Base-by-base conservation (phyloP, 2,888 invertebrate genomes). In the Lasius platythorax region DNA sequence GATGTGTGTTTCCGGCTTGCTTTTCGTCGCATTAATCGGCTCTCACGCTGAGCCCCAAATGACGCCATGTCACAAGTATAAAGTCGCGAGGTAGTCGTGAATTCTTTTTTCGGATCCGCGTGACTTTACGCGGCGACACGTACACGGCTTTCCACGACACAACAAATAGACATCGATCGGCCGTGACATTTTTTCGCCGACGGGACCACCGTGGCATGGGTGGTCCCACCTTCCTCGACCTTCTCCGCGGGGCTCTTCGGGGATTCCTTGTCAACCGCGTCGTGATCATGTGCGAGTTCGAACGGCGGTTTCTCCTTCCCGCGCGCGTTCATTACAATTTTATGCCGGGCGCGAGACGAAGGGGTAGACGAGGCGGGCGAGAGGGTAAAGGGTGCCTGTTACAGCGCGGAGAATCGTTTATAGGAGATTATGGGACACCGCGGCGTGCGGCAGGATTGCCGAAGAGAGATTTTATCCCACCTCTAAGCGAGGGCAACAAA, bases 401-500 rank as follows among this genome's bases (percentile, higher is more conserved):
- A 88, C 87, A 84, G 82, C 70, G 79, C 53, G 78, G 46, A 30
- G 88, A 84, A 84, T 87, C 89, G 90, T 91, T 91, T 88, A 89
- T 87, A 88, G 87, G 87, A 89, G 91, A 91, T 92, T 91, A 93
- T 89, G 91, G 88, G 89, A 89, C 87, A 87, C 83, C 87, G 86
- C 82, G 83, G 81, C 74, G 88, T 61, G 86, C 82, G 84, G 73
- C 82, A 83, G 92, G 92, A 88, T 91, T 91, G 89, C 63, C 66
- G 72, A 90, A 91, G 79, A 81, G 93, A 81, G 93, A 93, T 94
- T 93, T 93, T 91, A 93, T 93, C 93, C 90, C 82, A 58, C 82
- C 82, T 82, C 87, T 89, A 90, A 91, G 91, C 89, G 91, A 91
- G 92, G 88, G 87, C 91, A 92, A 91, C 90, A 92, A 93, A 94